Conservation (phyloP, 1,140 invertebrate species). For the Gryllus bimaculatus region DNA sequence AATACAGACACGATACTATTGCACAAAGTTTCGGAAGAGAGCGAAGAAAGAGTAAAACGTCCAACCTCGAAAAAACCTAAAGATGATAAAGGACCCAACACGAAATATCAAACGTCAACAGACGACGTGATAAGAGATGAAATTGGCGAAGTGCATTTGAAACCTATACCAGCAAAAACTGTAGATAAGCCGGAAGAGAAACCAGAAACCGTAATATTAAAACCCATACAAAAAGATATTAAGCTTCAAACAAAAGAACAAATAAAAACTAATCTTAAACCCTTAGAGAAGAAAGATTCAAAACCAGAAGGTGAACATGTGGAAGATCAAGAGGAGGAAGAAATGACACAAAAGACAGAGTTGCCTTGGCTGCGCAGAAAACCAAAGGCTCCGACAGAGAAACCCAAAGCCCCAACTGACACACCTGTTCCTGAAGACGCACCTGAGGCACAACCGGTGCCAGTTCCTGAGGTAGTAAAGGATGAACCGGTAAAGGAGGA, state of each 20-base stretch:
- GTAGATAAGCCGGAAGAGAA: constrained; percentile 29
- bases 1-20: neutral
- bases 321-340: constrained; percentile 13
- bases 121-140: too few species aligned
- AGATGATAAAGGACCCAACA: too few species aligned
- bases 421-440: too few species aligned
- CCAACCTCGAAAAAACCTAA: neutral
- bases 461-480: neutral
- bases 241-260: too few species aligned
- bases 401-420: too few species aligned
- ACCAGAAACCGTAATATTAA: constrained; percentile 27
- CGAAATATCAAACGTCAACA: neutral
- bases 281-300: constrained; percentile 17
- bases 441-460: neutral
- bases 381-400: neutral
- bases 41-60: neutral
- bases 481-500: constrained; percentile 24
- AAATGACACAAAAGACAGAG: constrained; percentile 11
- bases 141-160: neutral
- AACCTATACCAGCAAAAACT: constrained; percentile 21
- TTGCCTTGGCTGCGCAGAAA: constrained; percentile 10
- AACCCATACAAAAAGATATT: constrained; percentile 13
- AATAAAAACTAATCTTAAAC: neutral
- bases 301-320: constrained; percentile 11
- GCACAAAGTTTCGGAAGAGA: neutral